Conservation (phyloP, 2,888 invertebrate species). For the Cotesia congregata region DNA sequence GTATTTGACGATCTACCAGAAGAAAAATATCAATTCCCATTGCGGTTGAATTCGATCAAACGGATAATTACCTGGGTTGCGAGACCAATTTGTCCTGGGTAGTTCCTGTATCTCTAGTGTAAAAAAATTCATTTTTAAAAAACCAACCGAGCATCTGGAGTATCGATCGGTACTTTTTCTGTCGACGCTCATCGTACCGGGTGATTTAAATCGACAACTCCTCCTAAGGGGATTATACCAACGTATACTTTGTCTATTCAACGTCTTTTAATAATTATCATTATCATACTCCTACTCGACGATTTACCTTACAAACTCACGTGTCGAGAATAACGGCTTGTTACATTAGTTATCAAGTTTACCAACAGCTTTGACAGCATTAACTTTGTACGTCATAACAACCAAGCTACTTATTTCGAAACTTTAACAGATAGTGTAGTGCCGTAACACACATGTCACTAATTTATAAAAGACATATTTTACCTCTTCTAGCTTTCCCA, state of each 20-base stretch:
- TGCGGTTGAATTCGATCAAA: neutral
- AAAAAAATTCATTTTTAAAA: constrained; percentile 51
- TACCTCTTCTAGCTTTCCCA: too few species aligned
- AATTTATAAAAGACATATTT: too few species aligned
- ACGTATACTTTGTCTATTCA: constrained; percentile 22
- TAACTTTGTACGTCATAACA: constrained; percentile 15
- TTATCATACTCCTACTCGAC: constrained; percentile 8
- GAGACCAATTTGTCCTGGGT: neutral
- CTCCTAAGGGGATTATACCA: constrained; percentile 54
- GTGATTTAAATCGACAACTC: constrained; percentile 59
- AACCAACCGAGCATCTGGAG: neutral
- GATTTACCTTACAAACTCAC: constrained; percentile 31
- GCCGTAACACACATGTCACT: too few species aligned
- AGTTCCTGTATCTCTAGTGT: constrained; percentile 36
- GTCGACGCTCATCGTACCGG: constrained; percentile 58
- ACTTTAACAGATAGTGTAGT: too few species aligned
- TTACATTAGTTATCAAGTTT: constrained; percentile 24
- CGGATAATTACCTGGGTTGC: neutral
- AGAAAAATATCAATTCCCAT: neutral
- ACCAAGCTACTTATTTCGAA: constrained; percentile 24
- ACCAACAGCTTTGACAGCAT: constrained; percentile 21
- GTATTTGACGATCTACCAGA: neutral
- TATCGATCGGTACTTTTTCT: constrained; percentile 49
- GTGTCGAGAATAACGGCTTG: constrained; percentile 28
- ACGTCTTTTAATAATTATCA: neutral